Evolutionary conservation across 2,113 vertebrate species (phyloP).

Genomic region (Rhabdomys dilectus): DNA sequence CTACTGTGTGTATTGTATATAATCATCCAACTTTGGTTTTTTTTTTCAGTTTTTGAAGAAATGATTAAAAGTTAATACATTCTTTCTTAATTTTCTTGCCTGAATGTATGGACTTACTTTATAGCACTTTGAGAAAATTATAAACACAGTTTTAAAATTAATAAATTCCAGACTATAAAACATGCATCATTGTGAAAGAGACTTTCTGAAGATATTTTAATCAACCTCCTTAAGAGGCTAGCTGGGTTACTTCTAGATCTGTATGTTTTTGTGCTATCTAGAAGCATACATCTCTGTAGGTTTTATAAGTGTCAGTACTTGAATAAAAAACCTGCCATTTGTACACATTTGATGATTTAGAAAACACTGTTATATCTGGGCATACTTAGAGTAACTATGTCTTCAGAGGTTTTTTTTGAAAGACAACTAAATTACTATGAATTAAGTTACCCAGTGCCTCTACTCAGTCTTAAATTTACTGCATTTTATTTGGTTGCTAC

Average conservation of each 20-base stretch:
- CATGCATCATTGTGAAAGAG: neutral
- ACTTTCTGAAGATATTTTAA: slow-evolving; percentile 45
- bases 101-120: slow-evolving; percentile 54
- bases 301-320: neutral
- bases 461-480: slow-evolving; percentile 11
- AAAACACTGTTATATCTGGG: slow-evolving; percentile 16
- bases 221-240: neutral
- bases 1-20: slow-evolving; percentile 83
- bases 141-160: slow-evolving; percentile 50
- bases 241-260: neutral
- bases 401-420: slow-evolving; percentile 60
- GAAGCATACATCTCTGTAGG: neutral
- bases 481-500: slow-evolving; percentile 38
- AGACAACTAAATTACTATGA: slow-evolving; percentile 36
- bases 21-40: slow-evolving; percentile 59
- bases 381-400: slow-evolving; percentile 35
- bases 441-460: neutral
- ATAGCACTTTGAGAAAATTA: slow-evolving; percentile 31
- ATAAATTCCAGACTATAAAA: slow-evolving; percentile 20
- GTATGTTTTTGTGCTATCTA: neutral
- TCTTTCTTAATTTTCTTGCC: slow-evolving; percentile 27
- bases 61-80: slow-evolving; percentile 49
- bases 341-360: slow-evolving; percentile 31
- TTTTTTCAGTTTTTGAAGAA: slow-evolving; percentile 63
- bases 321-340: neutral